Evolutionary conservation across 2,797 vertebrate species (phyloP), one percentile per base, ranked within the genome.

Genomic region (Rhincodon typus): DNA sequence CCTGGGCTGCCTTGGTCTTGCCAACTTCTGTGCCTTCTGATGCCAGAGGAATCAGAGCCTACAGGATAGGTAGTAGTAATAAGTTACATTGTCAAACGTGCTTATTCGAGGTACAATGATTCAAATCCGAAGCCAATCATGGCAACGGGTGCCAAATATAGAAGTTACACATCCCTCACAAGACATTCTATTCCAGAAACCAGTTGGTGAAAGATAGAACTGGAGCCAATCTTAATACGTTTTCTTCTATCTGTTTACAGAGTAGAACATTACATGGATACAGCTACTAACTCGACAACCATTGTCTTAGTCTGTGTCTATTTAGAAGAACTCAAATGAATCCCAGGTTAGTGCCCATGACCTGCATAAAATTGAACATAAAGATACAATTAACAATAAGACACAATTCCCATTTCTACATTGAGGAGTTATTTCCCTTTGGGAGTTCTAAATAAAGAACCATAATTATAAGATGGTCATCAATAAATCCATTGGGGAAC

Each of bases 1-100:
- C 99, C 97, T 99, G 99, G 0, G 98, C 99, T 5, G 99, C 98
- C 97, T 99, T 99, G 38, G 98, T 98, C 98, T 99, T 99, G 23
- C 99, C 99, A 79, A 97, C 90, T 3, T 98, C 98, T 0, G 99
- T 99, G 97, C 98, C 99, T 96, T 99, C 99, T 79, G 98, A 97
- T 70, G 98, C 98, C 96, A 99, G 97, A 0, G 99, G 99, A 96
- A 99, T 98, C 96, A 99, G 97, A 88, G 98, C 99, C 99, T 99
- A 95, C 70, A 53, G 62, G 0, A 95, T 79, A 96, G 94, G 15
- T 77, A 74, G n/a, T 21, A 86, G 30, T n/a, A 19, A 53, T 38
- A 42, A 53, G 30, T 15, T 0, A 38, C 23, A 13, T 13, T 46
- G 50, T 62, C 21, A 88, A 95, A 95, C 38, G 57, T 25, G 82